phyloP scores from a whole-genome alignment of 2,888 invertebrate genomes.

The Helobdella robusta region DNA sequence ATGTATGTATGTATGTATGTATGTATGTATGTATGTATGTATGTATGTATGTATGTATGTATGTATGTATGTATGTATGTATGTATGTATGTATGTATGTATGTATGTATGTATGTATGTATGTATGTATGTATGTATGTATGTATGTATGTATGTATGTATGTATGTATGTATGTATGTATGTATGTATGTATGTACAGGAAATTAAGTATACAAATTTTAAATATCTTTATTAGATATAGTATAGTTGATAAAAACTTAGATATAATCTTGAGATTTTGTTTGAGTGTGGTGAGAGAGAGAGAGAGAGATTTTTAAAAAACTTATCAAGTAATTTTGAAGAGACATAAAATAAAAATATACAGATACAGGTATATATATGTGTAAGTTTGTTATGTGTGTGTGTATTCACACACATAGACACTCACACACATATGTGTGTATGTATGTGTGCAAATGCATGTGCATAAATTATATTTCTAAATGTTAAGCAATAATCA shows the following conservation, averaged over 20 bases:
- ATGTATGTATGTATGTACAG: constrained; percentile 16
- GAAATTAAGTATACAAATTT: constrained; percentile 29
- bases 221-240: too few species aligned
- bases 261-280: too few species aligned
- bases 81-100: constrained; percentile 26
- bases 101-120: constrained; percentile 28
- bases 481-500: too few species aligned
- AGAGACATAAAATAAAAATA: too few species aligned
- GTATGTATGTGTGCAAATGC: constrained; percentile 4
- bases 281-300: too few species aligned
- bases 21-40: constrained; percentile 11
- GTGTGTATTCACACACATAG: background rate
- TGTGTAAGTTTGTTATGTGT: background rate
- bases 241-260: too few species aligned
- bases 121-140: constrained; percentile 4
- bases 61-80: constrained; percentile 8
- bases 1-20: constrained; percentile 4
- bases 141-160: constrained; percentile 10
- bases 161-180: constrained; percentile 18
- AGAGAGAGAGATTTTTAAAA: too few species aligned
- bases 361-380: background rate
- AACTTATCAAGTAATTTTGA: too few species aligned
- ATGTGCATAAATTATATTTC: too few species aligned
- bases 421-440: background rate
- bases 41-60: constrained; percentile 15